phyloP scores from a whole-genome alignment of 2,797 vertebrate species.

The Tadarida brasiliensis region DNA sequence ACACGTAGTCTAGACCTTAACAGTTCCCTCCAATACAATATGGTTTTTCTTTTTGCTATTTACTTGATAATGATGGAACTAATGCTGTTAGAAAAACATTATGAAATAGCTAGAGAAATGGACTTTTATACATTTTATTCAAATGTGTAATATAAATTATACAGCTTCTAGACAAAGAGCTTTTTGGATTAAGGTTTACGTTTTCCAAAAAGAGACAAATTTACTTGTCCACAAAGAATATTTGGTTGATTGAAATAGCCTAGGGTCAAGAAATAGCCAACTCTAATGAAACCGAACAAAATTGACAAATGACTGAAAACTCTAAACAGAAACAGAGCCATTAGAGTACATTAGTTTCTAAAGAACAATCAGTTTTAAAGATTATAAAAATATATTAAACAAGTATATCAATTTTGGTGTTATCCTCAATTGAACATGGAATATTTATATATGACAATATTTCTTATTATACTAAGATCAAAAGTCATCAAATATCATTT shows the following conservation, averaged over 20 bases:
- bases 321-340: neutral
- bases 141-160: neutral
- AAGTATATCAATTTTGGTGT: neutral
- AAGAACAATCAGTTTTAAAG: neutral
- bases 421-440: neutral
- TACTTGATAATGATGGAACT: neutral
- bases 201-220: neutral
- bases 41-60: neutral
- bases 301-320: neutral
- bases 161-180: neutral
- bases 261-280: neutral
- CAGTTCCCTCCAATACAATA: neutral
- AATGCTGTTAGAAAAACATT: neutral
- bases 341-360: neutral
- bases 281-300: neutral
- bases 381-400: neutral
- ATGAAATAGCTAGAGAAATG: neutral
- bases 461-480: neutral
- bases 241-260: neutral
- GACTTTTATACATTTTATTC: neutral
- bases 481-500: conserved; percentile 18
- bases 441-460: neutral
- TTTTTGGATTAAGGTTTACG: neutral
- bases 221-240: conserved; percentile 1
- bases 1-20: neutral